Evolutionary conservation across 2,797 vertebrate species (phyloP), one percentile per base, ranked within the genome.

Genomic region (Pangasius mekongensis): DNA sequence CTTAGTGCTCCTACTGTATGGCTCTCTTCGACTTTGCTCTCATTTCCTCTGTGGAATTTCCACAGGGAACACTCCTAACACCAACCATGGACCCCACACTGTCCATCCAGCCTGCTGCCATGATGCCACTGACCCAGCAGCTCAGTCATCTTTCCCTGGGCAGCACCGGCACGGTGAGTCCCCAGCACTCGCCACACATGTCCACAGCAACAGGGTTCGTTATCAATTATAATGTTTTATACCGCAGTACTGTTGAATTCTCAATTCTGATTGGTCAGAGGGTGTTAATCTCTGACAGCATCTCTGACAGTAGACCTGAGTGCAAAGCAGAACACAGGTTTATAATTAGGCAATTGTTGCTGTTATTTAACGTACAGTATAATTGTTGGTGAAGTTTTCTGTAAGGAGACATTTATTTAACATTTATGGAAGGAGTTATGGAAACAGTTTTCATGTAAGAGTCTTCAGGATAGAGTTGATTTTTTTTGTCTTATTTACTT

Each of bases 81-180:
- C 97, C 97, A 43, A 96, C 97, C 71, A 95, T 98, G 97, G 98
- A 98, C 90, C 97, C 97, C 93, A 93, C 97, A 86, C 96, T 98
- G 95, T 97, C 98, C 93, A 96, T 99, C 89, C 98, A 98, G 94
- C 97, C 97, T 43, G 95, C 96, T 86, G 97, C 97, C 3, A 95
- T 98, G 96, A 97, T 98, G 92, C 97, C 97, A 84, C 95, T 98
- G 73, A 94, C 97, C 10, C 98, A 98, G 95, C 98, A 98, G 93
- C 95, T 98, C 93, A 96, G 97, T 87, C 98, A 98, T 93, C 97
- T 99, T 89, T 97, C 98, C 3, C 95, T 98, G 94, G 95, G 97
- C 92, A 96, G 95, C 94, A 94, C 96, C 6, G 97, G 97, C 95
- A 96, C 97, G 90, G 98, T 98, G 94, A 96, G 95, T 92, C 49